Conservation (phyloP, 2,888 invertebrate genomes). For the Atethmia centrago region DNA sequence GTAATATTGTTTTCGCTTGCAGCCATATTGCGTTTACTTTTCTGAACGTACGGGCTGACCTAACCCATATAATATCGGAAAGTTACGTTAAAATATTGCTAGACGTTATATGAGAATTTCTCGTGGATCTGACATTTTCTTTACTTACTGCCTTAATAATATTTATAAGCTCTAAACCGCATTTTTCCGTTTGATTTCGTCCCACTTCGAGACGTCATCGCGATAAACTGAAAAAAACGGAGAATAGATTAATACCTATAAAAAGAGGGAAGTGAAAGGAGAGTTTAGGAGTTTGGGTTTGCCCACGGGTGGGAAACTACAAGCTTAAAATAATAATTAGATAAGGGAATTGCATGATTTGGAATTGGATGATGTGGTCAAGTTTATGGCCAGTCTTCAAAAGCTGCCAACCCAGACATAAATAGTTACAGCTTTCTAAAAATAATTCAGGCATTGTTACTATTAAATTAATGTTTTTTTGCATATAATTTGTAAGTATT, state of each 20-base stretch:
- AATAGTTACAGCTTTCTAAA: neutral
- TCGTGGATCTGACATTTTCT: neutral
- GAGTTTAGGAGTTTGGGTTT: too few species aligned
- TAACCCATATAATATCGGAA: conserved; percentile 7
- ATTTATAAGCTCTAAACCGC: neutral
- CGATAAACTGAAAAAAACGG: too few species aligned
- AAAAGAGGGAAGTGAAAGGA: neutral
- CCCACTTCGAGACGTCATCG: neutral
- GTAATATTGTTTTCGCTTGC: conserved; percentile 43
- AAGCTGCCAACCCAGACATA: neutral
- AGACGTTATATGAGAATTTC: neutral
- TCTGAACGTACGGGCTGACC: neutral
- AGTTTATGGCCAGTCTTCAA: neutral
- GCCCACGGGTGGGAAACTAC: too few species aligned
- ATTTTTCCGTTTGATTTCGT: neutral
- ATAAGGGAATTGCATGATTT: neutral
- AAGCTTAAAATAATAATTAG: neutral
- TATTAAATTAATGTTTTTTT: neutral
- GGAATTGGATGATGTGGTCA: neutral
- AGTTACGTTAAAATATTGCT: conserved; percentile 18
- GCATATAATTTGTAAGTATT: neutral
- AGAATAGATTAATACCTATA: neutral
- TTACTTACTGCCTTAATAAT: neutral
- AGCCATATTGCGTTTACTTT: conserved; percentile 38
- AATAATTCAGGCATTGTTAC: neutral